Evolutionary conservation across 2,797 vertebrate genomes (phyloP), one percentile per base, ranked within the genome.

Genomic region (Thalassophryne amazonica): DNA sequence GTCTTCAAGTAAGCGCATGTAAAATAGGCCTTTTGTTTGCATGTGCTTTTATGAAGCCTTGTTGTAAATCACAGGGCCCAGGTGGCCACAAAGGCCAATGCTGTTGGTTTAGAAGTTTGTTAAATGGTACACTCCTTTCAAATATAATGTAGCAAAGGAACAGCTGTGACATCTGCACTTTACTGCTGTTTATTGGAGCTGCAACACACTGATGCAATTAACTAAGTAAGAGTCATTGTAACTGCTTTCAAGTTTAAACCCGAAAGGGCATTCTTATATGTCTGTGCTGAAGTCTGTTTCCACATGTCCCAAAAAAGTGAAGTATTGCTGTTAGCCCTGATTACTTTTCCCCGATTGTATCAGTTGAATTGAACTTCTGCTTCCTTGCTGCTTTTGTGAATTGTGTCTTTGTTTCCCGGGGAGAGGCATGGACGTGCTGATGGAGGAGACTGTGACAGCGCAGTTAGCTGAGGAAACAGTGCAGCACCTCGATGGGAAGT

Each of bases 401-500:
- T 60, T 15, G 20, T 27, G 3, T 56, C 37, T 49, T 68, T 75
- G 73, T 62, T 67, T 74, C 21, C 25, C 29, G 38, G 21, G 2
- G n/a, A 18, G 32, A 30, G 10, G 22, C 37, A 32, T 11, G 10
- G 12, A 24, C 28, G 18, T 28, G n/a, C 35, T 20, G 36, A 50
- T 13, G 2, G 21, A 12, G 5, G 57, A 28, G 21, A 8, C 24
- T 24, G 40, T n/a, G 21, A 66, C 35, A 32, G 22, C 2, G 0
- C 24, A 6, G 46, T 29, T 12, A 2, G 36, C 49, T 46, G 30
- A 80, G 78, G 76, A 85, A 85, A 74, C 58, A 6, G 34, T 50
- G 49, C 73, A 62, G 53, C 77, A 57, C 67, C 78, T 85, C 69
- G 83, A 80, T 81, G 86, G 83, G 80, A 88, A 81, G 69, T 40